phyloP scores from a whole-genome alignment of 2,113 vertebrate species.

The Ageneiosus marmoratus region DNA sequence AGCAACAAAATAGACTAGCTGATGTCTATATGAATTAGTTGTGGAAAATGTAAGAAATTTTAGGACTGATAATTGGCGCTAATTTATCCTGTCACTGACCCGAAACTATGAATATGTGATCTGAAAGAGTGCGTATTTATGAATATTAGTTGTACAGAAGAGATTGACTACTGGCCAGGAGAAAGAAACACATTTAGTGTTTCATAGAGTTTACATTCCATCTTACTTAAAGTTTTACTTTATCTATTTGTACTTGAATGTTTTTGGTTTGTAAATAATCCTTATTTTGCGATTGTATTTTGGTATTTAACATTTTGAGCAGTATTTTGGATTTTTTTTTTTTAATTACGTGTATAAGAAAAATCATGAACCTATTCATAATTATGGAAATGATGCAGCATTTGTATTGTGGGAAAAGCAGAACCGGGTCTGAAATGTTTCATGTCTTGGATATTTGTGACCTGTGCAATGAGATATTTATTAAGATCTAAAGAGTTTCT shows the following conservation, averaged over 20 bases:
- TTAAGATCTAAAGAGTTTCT: slow-evolving; percentile 19
- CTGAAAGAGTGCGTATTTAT: slow-evolving; percentile 39
- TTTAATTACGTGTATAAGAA: slow-evolving; percentile 35
- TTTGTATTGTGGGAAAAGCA: slow-evolving; percentile 31
- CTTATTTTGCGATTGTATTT: slow-evolving; percentile 31
- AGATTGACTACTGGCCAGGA: slow-evolving; percentile 38
- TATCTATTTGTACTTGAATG: slow-evolving; percentile 48
- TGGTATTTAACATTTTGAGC: slow-evolving; percentile 44
- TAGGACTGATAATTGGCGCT: slow-evolving; percentile 21
- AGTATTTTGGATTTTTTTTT: slow-evolving; percentile 45
- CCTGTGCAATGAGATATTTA: slow-evolving; percentile 36
- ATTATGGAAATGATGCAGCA: slow-evolving; percentile 19
- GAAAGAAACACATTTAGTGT: slow-evolving; percentile 33
- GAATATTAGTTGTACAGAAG: slow-evolving; percentile 36
- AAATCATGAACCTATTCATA: slow-evolving; percentile 29
- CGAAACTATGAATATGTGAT: slow-evolving; percentile 3
- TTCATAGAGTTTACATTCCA: slow-evolving; percentile 53
- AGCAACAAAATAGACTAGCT: background rate
- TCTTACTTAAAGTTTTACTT: slow-evolving; percentile 35
- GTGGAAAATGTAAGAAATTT: slow-evolving; percentile 6
- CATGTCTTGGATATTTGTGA: slow-evolving; percentile 36
- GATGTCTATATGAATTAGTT: slow-evolving; percentile 5
- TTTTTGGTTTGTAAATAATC: slow-evolving; percentile 52
- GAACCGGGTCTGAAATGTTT: slow-evolving; percentile 42
- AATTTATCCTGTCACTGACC: slow-evolving; percentile 37